Evolutionary conservation across 1,140 invertebrate genomes (phyloP).

Genomic region (Elymnias hypermnestra): DNA sequence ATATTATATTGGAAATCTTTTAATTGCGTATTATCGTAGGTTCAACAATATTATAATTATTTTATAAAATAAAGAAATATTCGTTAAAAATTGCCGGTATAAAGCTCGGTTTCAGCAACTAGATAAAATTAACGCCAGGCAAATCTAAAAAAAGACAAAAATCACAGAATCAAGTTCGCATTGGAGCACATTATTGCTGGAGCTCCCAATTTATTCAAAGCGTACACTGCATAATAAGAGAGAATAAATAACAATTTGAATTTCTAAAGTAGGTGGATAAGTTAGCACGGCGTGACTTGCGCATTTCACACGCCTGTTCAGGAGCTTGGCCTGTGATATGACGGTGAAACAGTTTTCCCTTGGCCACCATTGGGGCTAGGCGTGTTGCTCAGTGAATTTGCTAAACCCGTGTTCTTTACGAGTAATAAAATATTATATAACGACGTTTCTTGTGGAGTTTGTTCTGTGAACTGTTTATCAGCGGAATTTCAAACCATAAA

Average conservation of each 20-base stretch:
- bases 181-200: neutral
- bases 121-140: too few species aligned
- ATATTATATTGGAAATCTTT: too few species aligned
- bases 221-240: conserved; percentile 40
- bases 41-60: too few species aligned
- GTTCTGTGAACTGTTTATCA: conserved; percentile 44
- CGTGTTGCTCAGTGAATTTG: conserved; percentile 26
- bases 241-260: conserved; percentile 64
- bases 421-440: conserved; percentile 59
- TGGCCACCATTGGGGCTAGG: conserved; percentile 25
- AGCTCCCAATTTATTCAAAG: conserved; percentile 17
- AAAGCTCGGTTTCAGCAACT: too few species aligned
- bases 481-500: conserved; percentile 13
- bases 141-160: neutral
- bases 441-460: conserved; percentile 42
- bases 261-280: conserved; percentile 57
- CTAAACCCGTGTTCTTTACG: conserved; percentile 42
- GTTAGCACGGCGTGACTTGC: conserved; percentile 64
- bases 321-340: conserved; percentile 29
- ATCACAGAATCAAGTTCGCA: conserved; percentile 2
- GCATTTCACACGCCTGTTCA: conserved; percentile 58
- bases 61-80: too few species aligned
- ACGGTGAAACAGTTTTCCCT: conserved; percentile 46
- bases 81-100: too few species aligned
- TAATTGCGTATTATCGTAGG: too few species aligned